These are phyloP conservation scores for Decapterus maruadsi DNA, from an alignment of 2,797 vertebrate species.

Conservation along the genomic window DNA sequence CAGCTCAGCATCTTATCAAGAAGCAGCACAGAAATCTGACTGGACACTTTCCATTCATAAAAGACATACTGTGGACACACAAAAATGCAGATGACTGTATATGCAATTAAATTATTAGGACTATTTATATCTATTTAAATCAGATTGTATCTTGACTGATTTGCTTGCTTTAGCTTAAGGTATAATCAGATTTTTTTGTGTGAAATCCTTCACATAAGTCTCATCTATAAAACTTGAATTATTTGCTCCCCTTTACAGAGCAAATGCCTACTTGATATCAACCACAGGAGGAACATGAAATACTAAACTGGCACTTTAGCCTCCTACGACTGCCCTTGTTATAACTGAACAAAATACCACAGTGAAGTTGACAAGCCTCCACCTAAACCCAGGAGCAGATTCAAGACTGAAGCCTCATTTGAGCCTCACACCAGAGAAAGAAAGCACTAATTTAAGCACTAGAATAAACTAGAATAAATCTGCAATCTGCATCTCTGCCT, in stretches of 20 bases:
- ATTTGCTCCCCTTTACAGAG: not conserved
- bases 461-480: conserved; percentile 46
- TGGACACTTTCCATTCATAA: not conserved
- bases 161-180: no score
- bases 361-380: conserved; percentile 16
- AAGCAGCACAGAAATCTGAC: not conserved
- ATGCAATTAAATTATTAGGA: no score
- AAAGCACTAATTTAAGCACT: conserved; percentile 32
- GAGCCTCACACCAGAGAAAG: conserved; percentile 27
- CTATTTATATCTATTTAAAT: no score
- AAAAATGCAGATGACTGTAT: no score
- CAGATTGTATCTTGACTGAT: no score
- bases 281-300: conserved; percentile 3
- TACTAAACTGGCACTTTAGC: conserved; percentile 2
- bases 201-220: not conserved
- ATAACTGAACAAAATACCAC: conserved; percentile 21
- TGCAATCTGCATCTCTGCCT: not conserved
- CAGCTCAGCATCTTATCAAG: not conserved
- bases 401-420: conserved; percentile 35
- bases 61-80: no score
- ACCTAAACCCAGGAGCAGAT: not conserved
- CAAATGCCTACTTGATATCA: not conserved
- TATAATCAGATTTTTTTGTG: no score
- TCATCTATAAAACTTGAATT: not conserved
- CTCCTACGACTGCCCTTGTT: conserved; percentile 23